phyloP scores from a whole-genome alignment of 2,888 invertebrate genomes.

The Melanotus villosus region DNA sequence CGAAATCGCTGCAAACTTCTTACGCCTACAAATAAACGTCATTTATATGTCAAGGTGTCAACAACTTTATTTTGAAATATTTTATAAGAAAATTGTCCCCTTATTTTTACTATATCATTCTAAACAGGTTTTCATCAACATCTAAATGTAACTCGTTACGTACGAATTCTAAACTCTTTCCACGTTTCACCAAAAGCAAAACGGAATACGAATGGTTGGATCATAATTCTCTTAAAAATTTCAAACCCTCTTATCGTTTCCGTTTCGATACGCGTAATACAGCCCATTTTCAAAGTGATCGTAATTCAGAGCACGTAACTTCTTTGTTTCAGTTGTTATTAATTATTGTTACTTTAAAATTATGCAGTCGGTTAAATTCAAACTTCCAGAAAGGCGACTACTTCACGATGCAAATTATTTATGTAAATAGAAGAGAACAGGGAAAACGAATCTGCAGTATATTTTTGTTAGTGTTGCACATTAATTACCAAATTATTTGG shows the following conservation, averaged over 20 bases:
- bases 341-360: constrained; percentile 1
- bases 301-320: neutral
- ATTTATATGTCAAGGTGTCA: neutral
- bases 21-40: constrained; percentile 8
- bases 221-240: constrained; percentile 46
- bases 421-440: neutral
- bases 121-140: constrained; percentile 37
- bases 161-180: constrained; percentile 36
- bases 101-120: constrained; percentile 33
- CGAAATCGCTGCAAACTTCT: constrained; percentile 20
- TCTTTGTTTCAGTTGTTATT: constrained; percentile 17
- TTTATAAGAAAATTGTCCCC: constrained; percentile 36
- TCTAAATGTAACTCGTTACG: constrained; percentile 36
- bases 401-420: too few relatives aligned
- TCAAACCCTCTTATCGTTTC: constrained; percentile 40
- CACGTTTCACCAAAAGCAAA: constrained; percentile 35
- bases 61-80: constrained; percentile 28
- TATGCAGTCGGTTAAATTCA: neutral
- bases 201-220: constrained; percentile 43
- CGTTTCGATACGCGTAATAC: constrained; percentile 29
- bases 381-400: neutral
- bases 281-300: constrained; percentile 13
- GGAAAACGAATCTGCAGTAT: neutral
- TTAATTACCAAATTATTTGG: constrained; percentile 13
- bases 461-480: constrained; percentile 1